Conservation (phyloP, 2,797 vertebrate species). For the Eidolon dupreanum region DNA sequence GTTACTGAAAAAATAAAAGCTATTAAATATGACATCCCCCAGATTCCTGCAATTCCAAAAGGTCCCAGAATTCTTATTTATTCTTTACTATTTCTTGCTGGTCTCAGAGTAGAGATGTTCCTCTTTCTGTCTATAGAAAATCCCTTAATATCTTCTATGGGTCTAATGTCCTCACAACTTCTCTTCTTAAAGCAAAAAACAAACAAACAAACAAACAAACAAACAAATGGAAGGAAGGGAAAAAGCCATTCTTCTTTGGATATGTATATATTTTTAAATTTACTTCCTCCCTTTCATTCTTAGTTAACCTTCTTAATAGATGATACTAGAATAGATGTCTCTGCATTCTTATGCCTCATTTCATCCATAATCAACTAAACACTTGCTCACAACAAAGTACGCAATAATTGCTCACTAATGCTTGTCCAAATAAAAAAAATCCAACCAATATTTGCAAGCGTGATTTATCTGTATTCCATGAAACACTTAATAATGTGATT, state of each 20-base stretch:
- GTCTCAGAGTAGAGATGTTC: not conserved
- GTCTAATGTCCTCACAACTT: not conserved
- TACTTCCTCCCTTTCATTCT: not conserved
- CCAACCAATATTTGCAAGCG: not conserved
- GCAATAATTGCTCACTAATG: too few species aligned
- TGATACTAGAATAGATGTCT: not conserved
- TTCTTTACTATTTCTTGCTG: not conserved
- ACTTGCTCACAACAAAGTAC: not conserved
- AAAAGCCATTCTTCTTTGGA: accelerated
- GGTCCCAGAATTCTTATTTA: not conserved
- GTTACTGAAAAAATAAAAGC: not conserved
- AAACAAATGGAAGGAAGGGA: not conserved
- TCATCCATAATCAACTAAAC: not conserved
- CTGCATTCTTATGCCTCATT: not conserved
- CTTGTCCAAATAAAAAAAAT: not conserved
- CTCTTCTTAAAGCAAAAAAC: not conserved
- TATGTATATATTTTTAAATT: not conserved
- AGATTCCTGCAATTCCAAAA: not conserved
- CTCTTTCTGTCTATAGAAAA: not conserved
- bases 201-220: too few species aligned
- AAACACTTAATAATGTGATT: not conserved
- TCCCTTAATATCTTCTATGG: not conserved
- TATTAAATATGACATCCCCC: too few species aligned
- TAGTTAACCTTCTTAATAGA: not conserved
- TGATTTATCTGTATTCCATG: not conserved